Conservation (phyloP, 2,888 invertebrate species). For the Drosophila buzzatii region DNA sequence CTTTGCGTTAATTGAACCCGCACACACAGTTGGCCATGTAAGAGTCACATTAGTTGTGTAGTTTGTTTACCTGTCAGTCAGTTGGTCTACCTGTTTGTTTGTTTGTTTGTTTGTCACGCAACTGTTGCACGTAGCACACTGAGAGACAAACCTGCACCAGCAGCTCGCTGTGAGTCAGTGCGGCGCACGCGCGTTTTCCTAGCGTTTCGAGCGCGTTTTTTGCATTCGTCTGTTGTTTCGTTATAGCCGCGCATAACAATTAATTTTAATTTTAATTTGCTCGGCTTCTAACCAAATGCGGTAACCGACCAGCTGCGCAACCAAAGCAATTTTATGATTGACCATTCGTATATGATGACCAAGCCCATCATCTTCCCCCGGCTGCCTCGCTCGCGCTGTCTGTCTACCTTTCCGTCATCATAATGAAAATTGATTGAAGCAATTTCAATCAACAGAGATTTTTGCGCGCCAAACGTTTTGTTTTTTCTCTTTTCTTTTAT, state of each 20-base stretch:
- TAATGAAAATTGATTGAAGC: constrained; percentile 76
- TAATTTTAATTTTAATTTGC: constrained; percentile 64
- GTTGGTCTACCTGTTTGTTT: constrained; percentile 46
- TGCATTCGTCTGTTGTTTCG: constrained; percentile 28
- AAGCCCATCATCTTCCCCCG: not conserved
- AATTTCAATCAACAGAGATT: constrained; percentile 49
- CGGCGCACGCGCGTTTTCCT: constrained; percentile 35
- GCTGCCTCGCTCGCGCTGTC: not conserved
- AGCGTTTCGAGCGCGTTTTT: constrained; percentile 40
- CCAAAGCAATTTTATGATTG: constrained; percentile 31
- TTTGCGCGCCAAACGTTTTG: constrained; percentile 39
- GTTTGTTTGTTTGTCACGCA: constrained; percentile 47
- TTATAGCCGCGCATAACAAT: constrained; percentile 73
- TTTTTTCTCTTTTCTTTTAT: constrained; percentile 55
- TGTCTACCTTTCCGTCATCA: constrained; percentile 2
- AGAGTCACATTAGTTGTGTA: constrained; percentile 59
- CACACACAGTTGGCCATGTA: constrained; percentile 69
- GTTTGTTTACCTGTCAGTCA: constrained; percentile 65
- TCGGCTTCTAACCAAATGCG: constrained; percentile 47
- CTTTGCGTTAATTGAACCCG: constrained; percentile 78
- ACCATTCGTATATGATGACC: constrained; percentile 26
- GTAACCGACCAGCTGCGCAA: constrained; percentile 19
- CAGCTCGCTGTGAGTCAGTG: constrained; percentile 41
- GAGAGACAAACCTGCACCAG: constrained; percentile 18
- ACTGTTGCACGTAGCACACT: constrained; percentile 58